Base-by-base conservation (phyloP, 2,113 vertebrate genomes). In the Platichthys flesus region DNA sequence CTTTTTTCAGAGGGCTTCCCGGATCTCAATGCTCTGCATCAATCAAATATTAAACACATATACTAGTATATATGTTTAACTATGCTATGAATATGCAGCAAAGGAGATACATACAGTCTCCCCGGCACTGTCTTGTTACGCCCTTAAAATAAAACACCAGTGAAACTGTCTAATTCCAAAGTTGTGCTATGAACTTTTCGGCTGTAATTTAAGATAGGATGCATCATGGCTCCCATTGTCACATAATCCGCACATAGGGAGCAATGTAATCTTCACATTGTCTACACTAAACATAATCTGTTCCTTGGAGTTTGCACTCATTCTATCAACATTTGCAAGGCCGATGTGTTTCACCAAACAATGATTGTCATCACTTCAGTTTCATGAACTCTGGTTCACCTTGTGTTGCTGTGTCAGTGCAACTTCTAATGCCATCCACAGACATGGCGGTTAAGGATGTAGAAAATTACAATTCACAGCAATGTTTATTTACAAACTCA, bases 301-400 rank as follows among this genome's bases (percentile, higher is more conserved):
- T 23, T 61, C 26, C 18, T 61, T 14, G 12, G 16, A 61, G 47
- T 79, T 42, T 61, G 9, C 0, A 49, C 42, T 58, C 15, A 24
- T 75, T 61, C 13, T 2, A 56, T 37, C 21, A 31, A 37, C 2
- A 31, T 47, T 47, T 55, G 24, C 2, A 5, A 55, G 37, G 37
- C 45, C 18, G 35, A 10, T 54, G 66, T 28, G 7, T 20, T 67
- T 71, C 24, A 28, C 54, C 21, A 21, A 49, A 63, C 67, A 67
- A 56, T 58, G 54, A 74, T 9, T 52, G n/a, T 15, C 55, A 76
- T 76, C 54, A 60, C 49, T 31, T 21, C 35, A 47, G 59, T 62
- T 56, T 5, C 9, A 28, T 70, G 67, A 76, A 85, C 77, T 83
- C 52, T 26, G 9, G 2, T 75, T 82, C 26, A 79, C 79, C 72